Conservation (phyloP, 2,888 invertebrate genomes). For the Amblyteles armatorius region DNA sequence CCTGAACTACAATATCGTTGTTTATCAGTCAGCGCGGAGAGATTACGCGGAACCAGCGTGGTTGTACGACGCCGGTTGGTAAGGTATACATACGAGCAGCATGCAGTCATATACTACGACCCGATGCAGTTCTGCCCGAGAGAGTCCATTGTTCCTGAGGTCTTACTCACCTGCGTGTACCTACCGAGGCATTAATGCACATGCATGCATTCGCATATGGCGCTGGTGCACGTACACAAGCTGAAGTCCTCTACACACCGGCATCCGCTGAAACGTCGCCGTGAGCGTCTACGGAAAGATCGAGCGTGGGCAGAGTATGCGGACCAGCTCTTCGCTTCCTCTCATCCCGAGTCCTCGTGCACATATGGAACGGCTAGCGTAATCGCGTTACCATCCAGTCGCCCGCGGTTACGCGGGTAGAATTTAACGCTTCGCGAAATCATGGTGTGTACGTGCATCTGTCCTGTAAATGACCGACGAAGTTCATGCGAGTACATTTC, state of each 20-base stretch:
- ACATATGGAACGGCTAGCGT: constrained; percentile 34
- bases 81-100: constrained; percentile 13
- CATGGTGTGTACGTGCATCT: background rate
- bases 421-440: constrained; percentile 33
- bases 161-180: constrained; percentile 56
- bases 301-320: constrained; percentile 54
- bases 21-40: constrained; percentile 47
- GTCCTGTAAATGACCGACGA: background rate
- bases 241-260: constrained; percentile 12
- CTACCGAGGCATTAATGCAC: constrained; percentile 20
- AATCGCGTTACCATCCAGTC: constrained; percentile 56
- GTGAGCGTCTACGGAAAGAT: constrained; percentile 46
- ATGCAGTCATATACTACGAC: background rate
- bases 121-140: constrained; percentile 42
- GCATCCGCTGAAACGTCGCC: constrained; percentile 51
- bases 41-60: constrained; percentile 36
- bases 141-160: constrained; percentile 65
- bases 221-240: constrained; percentile 12
- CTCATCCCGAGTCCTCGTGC: constrained; percentile 18
- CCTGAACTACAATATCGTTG: constrained; percentile 45
- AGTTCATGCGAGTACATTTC: background rate
- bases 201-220: constrained; percentile 19
- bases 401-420: constrained; percentile 49
- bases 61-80: constrained; percentile 12
- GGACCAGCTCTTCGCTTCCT: constrained; percentile 43